Base-by-base conservation (phyloP, 2,888 invertebrate species). In the Slavum lentiscoides region DNA sequence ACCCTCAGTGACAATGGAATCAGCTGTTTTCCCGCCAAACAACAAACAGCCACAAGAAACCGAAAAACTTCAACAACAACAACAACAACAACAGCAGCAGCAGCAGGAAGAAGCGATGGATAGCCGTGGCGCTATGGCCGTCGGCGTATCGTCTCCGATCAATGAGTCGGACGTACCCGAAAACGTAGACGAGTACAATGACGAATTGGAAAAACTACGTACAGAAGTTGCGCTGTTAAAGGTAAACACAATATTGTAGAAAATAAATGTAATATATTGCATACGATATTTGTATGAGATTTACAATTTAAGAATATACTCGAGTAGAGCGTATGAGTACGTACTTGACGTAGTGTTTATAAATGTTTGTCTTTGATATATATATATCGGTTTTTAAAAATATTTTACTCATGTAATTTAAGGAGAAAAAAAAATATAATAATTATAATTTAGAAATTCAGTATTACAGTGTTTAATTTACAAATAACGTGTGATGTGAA, bases 151-250 rank as follows among this genome's bases (percentile, higher is more conserved):
- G 15, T 53, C 74, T 21, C 21, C 81, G 49, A 84, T 84, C 84
- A 83, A 67, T 82, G 83, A 83, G 23, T 74, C 81, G 53, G 84
- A 84, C 62, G 84, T 74, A 83, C 82, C 82, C 66, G 84, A 82
- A 83, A 83, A 85, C 81, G 21, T 15, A 0, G 23, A 15, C 0
- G 83, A 1, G 39, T 72, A 80, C 2, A 15, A 58, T 82, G 89
- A 89, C 74, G 92, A 94, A 85, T 89, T 93, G 82, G 90, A 90
- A 83, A 88, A 90, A 84, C 87, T 93, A 81, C 89, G 91, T 84
- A 89, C 89, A 82, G 93, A 94, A 87, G 89, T 93, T 84, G 89
- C 90, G 62, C 89, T 91, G 84, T 87, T 93, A 84, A 93, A 93
- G 90, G 92, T 92, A 85, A 61, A 55, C 5, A 55, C 49, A 49